Evolutionary conservation across 2,797 vertebrate species (phyloP).

Genomic region (Botia almorhae): DNA sequence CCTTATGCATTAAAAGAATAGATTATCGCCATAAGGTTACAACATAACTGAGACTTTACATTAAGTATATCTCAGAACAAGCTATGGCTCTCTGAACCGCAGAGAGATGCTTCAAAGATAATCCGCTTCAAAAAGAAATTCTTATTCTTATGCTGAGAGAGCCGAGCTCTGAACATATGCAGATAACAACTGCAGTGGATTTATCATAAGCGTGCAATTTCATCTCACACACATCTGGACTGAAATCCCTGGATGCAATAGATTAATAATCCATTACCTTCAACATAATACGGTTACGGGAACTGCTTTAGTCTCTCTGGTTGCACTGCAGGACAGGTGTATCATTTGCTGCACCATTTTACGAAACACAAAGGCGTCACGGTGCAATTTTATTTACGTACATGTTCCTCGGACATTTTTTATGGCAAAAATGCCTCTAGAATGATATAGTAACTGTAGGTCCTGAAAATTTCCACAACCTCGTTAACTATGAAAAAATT

Average conservation of each 20-base stretch:
- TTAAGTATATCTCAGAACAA: slow-evolving; percentile 24
- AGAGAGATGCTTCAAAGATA: slow-evolving; percentile 49
- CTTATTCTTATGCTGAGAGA: slow-evolving; percentile 24
- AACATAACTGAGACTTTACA: slow-evolving; percentile 25
- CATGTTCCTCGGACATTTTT: too few species aligned
- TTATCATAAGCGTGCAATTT: slow-evolving; percentile 53
- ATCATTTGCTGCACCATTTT: neutral
- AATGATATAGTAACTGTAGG: neutral
- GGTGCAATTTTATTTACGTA: too few species aligned
- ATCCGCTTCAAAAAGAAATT: slow-evolving; percentile 46
- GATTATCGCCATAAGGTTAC: slow-evolving; percentile 18
- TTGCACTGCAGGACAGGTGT: neutral
- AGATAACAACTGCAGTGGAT: slow-evolving; percentile 49
- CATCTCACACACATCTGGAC: slow-evolving; percentile 46
- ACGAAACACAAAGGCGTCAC: neutral
- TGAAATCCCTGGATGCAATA: slow-evolving; percentile 42
- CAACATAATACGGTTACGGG: neutral
- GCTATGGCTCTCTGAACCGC: slow-evolving; percentile 30
- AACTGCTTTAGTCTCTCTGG: slow-evolving; percentile 10
- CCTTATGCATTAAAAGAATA: slow-evolving; percentile 27
- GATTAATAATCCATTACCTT: slow-evolving; percentile 48
- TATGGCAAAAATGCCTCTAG: too few species aligned
- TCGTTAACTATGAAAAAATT: neutral
- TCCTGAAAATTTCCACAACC: neutral
- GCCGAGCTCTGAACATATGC: slow-evolving; percentile 43